phyloP scores from a whole-genome alignment of 2,888 invertebrate species.

The Cryptus armator region DNA sequence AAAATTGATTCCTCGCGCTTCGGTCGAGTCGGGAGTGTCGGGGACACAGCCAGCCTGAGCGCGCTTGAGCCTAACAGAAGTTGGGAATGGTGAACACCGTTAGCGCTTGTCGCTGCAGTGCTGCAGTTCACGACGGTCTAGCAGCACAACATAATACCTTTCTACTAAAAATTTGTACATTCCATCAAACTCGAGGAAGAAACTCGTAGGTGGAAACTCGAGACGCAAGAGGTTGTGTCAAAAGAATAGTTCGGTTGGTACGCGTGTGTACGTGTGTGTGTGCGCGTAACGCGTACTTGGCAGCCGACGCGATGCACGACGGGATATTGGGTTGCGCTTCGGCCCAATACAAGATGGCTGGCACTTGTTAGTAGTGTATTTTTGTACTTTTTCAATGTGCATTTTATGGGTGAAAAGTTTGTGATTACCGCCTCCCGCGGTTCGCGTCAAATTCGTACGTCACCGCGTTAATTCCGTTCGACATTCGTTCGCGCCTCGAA shows the following conservation, averaged over 20 bases:
- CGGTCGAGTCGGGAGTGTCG: background rate
- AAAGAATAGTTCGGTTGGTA: too few species aligned
- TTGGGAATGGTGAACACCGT: conserved; percentile 47
- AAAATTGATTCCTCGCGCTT: background rate
- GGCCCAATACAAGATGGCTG: conserved; percentile 85
- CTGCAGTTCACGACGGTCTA: conserved; percentile 39
- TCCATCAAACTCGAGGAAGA: conserved; percentile 5
- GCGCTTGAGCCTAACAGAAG: conserved; percentile 31
- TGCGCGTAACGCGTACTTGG: conserved; percentile 46
- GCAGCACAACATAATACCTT: background rate
- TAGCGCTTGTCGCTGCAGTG: conserved; percentile 32
- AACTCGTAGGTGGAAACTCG: conserved; percentile 1
- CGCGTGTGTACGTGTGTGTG: conserved; percentile 1
- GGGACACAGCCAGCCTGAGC: background rate
- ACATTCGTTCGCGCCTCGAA: conserved; percentile 51
- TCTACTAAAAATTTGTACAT: background rate
- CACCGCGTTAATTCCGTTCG: background rate
- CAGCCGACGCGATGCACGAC: conserved; percentile 73
- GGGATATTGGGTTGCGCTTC: conserved; percentile 76
- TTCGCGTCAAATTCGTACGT: background rate
- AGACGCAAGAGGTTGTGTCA: background rate
- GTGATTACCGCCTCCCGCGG: conserved; percentile 33
- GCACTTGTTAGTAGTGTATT: conserved; percentile 85
- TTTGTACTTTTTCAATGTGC: conserved; percentile 76
- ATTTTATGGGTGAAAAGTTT: conserved; percentile 72